Conservation (phyloP, 2,797 vertebrate genomes). For the Glyptemys insculpta region DNA sequence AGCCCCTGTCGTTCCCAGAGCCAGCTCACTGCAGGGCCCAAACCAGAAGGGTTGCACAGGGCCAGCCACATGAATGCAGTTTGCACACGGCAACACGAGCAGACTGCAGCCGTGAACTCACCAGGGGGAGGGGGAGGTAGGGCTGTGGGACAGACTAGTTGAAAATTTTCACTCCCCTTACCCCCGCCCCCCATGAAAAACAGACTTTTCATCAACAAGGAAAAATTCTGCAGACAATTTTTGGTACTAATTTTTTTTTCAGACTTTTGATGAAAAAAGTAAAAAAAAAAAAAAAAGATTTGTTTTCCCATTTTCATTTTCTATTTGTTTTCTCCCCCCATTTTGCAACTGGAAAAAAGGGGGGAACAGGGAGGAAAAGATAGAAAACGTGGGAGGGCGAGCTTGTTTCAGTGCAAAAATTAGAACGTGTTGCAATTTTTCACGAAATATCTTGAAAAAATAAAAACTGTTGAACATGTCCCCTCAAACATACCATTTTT, state of each 20-base stretch:
- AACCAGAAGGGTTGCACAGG: neutral
- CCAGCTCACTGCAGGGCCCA: neutral
- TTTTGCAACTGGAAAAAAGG: conserved; percentile 17
- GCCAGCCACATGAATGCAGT: neutral
- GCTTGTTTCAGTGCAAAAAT: neutral
- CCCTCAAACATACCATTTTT: neutral
- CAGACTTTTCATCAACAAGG: neutral
- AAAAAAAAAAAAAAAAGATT: neutral
- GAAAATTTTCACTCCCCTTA: neutral
- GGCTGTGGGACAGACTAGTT: neutral
- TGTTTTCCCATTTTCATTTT: neutral
- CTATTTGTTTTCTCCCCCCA: neutral
- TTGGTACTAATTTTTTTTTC: neutral
- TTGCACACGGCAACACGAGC: neutral
- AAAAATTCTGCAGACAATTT: neutral
- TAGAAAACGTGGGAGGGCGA: neutral
- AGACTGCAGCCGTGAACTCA: neutral
- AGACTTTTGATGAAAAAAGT: neutral
- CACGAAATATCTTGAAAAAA: neutral
- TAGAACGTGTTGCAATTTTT: neutral
- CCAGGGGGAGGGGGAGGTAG: neutral
- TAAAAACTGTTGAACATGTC: neutral
- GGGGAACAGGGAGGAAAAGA: neutral
- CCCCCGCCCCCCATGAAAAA: neutral
- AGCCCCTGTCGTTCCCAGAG: neutral